A percentile compares a stretch with the other conserved stretches of the same genome.
Conservation (phyloP, 2,888 invertebrate species). For the Cotesia congregata region DNA sequence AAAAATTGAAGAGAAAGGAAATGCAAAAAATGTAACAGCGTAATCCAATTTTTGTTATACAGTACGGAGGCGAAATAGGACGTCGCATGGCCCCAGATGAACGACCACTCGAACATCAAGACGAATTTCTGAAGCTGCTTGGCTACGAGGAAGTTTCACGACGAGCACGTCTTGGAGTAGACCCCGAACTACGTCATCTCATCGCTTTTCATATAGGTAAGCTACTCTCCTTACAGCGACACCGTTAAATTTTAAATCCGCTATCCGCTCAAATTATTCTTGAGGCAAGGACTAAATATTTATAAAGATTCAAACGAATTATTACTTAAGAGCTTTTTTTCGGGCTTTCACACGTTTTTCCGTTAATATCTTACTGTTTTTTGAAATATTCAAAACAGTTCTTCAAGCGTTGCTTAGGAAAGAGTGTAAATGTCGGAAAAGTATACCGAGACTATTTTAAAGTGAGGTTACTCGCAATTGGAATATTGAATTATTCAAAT, state of each 20-base stretch:
- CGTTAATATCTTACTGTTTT: neutral
- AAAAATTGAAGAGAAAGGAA: neutral
- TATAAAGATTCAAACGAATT: neutral
- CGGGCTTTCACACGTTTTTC: neutral
- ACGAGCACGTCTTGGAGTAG: conserved; percentile 76
- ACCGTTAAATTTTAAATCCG: conserved; percentile 19
- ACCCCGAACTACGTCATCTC: conserved; percentile 76
- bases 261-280: conserved; percentile 1
- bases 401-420: neutral
- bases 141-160: conserved; percentile 76
- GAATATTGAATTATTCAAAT: conserved; percentile 39
- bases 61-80: conserved; percentile 73
- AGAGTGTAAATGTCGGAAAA: neutral
- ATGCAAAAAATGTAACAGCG: neutral
- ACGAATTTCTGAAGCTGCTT: conserved; percentile 74
- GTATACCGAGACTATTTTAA: conserved; percentile 9
- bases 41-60: conserved; percentile 38
- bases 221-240: neutral
- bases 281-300: neutral
- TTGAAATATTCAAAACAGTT: neutral
- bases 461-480: conserved; percentile 9
- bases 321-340: neutral
- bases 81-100: conserved; percentile 74
- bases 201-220: conserved; percentile 75
- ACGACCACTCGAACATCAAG: conserved; percentile 76